Conservation (phyloP, 2,888 invertebrate species). For the Chrysolina americana region DNA sequence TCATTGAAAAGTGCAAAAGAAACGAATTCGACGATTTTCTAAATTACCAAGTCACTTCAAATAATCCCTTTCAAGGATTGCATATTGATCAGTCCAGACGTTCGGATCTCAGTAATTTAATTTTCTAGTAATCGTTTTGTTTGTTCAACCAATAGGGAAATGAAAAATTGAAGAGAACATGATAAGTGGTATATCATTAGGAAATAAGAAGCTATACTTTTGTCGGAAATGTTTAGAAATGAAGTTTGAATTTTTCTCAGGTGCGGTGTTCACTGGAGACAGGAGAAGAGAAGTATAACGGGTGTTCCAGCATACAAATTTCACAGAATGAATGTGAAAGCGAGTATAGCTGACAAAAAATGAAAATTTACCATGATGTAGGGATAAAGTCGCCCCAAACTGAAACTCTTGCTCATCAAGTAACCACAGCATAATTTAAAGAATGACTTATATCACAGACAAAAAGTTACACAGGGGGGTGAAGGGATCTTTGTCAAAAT, state of each 20-base stretch:
- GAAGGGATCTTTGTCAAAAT: no score
- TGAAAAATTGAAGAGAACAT: slow-evolving; percentile 8
- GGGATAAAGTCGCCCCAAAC: no score
- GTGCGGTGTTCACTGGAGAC: no score
- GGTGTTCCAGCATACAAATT: neutral
- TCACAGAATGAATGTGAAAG: no score
- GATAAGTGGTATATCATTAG: slow-evolving; percentile 4
- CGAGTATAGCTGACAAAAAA: no score
- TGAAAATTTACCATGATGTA: no score
- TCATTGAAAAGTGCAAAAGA: neutral
- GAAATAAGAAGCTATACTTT: neutral
- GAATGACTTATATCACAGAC: no score
- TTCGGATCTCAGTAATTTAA: slow-evolving; percentile 14
- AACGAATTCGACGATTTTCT: slow-evolving; percentile 1
- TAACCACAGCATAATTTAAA: no score
- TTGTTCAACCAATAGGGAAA: neutral
- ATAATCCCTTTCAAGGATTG: neutral
- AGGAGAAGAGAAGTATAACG: neutral
- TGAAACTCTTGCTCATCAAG: no score
- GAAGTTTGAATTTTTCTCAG: neutral
- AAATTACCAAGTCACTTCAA: slow-evolving; percentile 16
- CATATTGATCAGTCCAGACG: slow-evolving; percentile 22
- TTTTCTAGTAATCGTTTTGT: slow-evolving; percentile 8
- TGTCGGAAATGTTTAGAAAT: neutral
- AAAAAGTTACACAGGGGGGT: no score